These are phyloP conservation scores for Saimiri boliviensis DNA, from an alignment of 2,113 vertebrate species.

Conservation along the genomic window DNA sequence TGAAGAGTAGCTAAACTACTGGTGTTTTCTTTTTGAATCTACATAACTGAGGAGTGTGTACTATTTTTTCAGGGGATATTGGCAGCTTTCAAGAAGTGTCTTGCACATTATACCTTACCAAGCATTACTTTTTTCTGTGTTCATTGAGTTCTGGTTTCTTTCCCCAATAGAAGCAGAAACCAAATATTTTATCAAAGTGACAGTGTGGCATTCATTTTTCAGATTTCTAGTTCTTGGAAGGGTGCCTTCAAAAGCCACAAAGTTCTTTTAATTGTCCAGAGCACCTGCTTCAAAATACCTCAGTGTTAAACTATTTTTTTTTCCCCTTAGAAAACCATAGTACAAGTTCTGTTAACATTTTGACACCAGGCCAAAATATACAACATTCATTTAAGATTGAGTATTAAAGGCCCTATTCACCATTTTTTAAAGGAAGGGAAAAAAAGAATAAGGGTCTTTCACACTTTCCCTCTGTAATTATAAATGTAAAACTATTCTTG, in stretches of 20 bases:
- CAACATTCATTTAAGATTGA: slow-evolving; percentile 84
- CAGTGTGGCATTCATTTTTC: slow-evolving; percentile 74
- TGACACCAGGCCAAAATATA: slow-evolving; percentile 86
- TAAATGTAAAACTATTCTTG: slow-evolving; percentile 80
- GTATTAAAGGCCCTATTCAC: slow-evolving; percentile 86
- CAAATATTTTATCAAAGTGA: slow-evolving; percentile 80
- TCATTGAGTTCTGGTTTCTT: slow-evolving; percentile 63
- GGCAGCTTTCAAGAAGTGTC: slow-evolving; percentile 47
- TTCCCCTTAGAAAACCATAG: slow-evolving; percentile 83
- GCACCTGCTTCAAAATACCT: slow-evolving; percentile 88
- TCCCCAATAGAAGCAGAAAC: slow-evolving; percentile 53
- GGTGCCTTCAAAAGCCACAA: slow-evolving; percentile 79
- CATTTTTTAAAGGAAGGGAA: slow-evolving; percentile 65
- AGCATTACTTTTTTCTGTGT: slow-evolving; percentile 55
- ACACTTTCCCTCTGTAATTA: slow-evolving; percentile 81
- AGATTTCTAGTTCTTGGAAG: slow-evolving; percentile 80
- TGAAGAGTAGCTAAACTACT: background rate
- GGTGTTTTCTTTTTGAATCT: background rate
- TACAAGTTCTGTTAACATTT: slow-evolving; percentile 84
- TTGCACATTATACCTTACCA: slow-evolving; percentile 45
- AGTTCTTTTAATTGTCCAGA: slow-evolving; percentile 82
- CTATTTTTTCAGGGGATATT: slow-evolving; percentile 43
- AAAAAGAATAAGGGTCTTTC: slow-evolving; percentile 78
- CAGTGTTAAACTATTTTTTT: slow-evolving; percentile 88
- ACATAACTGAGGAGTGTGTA: slow-evolving; percentile 43